Evolutionary conservation across 2,797 vertebrate species (phyloP), one percentile per base, ranked within the genome.

Genomic region (Oreochromis grahami): DNA sequence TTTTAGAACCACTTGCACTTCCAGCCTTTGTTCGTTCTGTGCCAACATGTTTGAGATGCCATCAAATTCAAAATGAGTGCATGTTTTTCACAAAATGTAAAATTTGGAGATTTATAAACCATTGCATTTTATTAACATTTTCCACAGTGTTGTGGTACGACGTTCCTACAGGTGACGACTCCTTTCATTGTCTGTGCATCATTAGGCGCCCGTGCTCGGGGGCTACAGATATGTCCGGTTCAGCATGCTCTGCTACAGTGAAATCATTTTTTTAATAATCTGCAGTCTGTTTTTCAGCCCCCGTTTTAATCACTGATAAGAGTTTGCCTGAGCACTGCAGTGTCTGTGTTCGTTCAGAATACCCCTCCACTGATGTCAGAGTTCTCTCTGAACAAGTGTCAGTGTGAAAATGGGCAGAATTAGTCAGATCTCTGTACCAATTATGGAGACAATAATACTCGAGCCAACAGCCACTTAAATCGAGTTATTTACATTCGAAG

Each of bases 391-490:
- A 85, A 70, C 52, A 68, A 77, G 45, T 76, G 72, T 82, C 79
- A 76, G 56, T 76, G 79, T 78, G 26, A 81, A 70, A 86, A 78
- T 79, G 36, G 70, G 63, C 76, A 81, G 72, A 89, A 86, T 81
- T 60, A 85, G 68, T 63, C 81, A 78, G 52, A 83, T 84, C 80
- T 78, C 79, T 53, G 58, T 68, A 19, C 41, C 85, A 85, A 87
- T 85, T 86, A 88, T 48, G 74, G 63, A 56, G 76, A 80, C 86
- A 86, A 82, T 84, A 81, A 84, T 21, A 77, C 45, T 72, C 11
- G 38, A 84, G 79, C 79, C 51, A 87, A 84, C 85, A 86, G 80
- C 78, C 56, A 77, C 77, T 87, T 82, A 82, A 92, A 76, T 79
- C 21, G 6, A 48, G 70, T 77, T 82, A 84, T 88, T 91, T 83